Percentiles rank a stretch among this genome's conserved stretches.
Conservation (phyloP, 2,888 invertebrate genomes). For the Ormia ochracea region DNA sequence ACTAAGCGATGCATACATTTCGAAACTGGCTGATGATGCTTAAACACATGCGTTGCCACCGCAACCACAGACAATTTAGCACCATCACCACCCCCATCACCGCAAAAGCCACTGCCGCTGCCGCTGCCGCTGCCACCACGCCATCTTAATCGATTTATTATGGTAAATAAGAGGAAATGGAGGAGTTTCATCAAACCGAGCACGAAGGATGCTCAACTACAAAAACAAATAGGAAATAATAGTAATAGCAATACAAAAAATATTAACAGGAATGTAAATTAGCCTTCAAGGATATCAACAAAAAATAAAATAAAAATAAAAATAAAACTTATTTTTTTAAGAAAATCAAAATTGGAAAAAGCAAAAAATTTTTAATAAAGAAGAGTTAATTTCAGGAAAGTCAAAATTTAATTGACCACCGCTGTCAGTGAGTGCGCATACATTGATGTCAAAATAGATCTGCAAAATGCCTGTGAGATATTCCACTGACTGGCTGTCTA, state of each 20-base stretch:
- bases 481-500: slow-evolving; percentile 30
- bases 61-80: slow-evolving; percentile 57
- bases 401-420: slow-evolving; percentile 60
- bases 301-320: slow-evolving; percentile 5
- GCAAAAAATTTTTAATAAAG: background rate
- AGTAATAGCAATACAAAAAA: slow-evolving; percentile 14
- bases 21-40: background rate
- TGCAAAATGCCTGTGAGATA: background rate
- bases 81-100: no score
- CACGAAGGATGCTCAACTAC: background rate
- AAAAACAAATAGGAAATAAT: no score
- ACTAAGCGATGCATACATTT: slow-evolving; percentile 11
- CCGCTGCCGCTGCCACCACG: no score
- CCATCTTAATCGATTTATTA: slow-evolving; percentile 64
- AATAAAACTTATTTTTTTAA: slow-evolving; percentile 6
- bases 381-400: slow-evolving; percentile 58
- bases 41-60: slow-evolving; percentile 21
- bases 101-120: no score
- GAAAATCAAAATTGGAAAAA: slow-evolving; percentile 20
- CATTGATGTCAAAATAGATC: slow-evolving; percentile 10
- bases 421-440: slow-evolving; percentile 26
- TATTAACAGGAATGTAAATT: slow-evolving; percentile 40
- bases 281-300: slow-evolving; percentile 26
- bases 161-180: slow-evolving; percentile 62
- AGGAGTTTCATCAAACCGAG: slow-evolving; percentile 34